These are phyloP conservation scores for Nibea albiflora DNA, from an alignment of 2,113 vertebrate species.

Conservation along the genomic window DNA sequence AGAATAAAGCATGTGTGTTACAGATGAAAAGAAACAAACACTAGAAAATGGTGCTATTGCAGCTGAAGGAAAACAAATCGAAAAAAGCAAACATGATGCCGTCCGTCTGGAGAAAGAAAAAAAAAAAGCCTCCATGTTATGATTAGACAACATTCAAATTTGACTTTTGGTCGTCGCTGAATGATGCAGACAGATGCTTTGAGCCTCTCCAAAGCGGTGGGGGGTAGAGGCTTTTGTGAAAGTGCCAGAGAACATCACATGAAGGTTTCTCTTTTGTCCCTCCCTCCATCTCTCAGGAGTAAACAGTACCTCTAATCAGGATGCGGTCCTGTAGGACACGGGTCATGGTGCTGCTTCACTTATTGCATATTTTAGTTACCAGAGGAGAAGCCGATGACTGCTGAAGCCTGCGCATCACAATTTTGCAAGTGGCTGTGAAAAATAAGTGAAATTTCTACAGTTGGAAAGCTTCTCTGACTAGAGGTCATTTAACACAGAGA, in stretches of 20 bases:
- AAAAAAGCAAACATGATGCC: background rate
- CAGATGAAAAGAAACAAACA: background rate
- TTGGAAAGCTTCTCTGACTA: slow-evolving; percentile 3
- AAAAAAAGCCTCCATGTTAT: background rate
- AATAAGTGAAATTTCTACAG: background rate
- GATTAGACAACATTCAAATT: slow-evolving; percentile 66
- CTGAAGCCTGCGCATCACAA: background rate
- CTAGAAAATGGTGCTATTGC: background rate
- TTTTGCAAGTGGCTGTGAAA: slow-evolving; percentile 11
- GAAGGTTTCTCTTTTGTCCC: slow-evolving; percentile 37
- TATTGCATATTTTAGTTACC: slow-evolving; percentile 20
- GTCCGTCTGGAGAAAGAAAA: background rate
- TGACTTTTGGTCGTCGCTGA: slow-evolving; percentile 53
- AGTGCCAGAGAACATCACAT: slow-evolving; percentile 66
- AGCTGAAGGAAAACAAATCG: background rate
- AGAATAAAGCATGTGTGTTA: background rate
- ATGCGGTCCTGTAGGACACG: background rate
- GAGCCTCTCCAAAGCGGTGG: slow-evolving; percentile 69
- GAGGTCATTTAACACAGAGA: slow-evolving; percentile 12
- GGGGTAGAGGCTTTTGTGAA: slow-evolving; percentile 70
- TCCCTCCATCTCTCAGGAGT: slow-evolving; percentile 50
- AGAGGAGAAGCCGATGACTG: slow-evolving; percentile 23
- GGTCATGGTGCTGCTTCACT: background rate
- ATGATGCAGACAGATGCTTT: slow-evolving; percentile 74
- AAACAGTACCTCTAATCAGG: slow-evolving; percentile 39